These are phyloP conservation scores for Myoxocephalus aenaeus DNA, from an alignment of 2,797 vertebrate genomes.

Conservation along the genomic window DNA sequence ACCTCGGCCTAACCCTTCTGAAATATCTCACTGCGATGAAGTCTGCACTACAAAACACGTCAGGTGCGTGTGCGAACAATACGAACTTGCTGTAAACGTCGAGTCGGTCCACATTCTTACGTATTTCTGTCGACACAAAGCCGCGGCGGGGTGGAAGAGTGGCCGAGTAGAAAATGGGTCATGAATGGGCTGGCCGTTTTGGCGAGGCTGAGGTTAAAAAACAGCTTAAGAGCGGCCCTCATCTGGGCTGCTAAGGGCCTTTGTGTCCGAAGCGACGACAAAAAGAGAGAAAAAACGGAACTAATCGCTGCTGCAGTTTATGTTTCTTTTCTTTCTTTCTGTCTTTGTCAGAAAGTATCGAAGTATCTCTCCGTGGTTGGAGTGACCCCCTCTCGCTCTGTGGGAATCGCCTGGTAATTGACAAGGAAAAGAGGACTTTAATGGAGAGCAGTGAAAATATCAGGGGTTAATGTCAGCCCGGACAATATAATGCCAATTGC, in stretches of 20 bases:
- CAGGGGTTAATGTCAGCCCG: conserved; percentile 78
- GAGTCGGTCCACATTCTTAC: conserved; percentile 49
- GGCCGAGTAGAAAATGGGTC: conserved; percentile 45
- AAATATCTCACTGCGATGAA: conserved; percentile 52
- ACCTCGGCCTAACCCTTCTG: conserved; percentile 76
- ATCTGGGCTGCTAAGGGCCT: conserved; percentile 36
- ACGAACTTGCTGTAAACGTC: conserved; percentile 37
- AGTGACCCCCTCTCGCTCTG: conserved; percentile 67
- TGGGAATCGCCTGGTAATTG: conserved; percentile 75
- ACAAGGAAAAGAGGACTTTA: conserved; percentile 75
- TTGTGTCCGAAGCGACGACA: conserved; percentile 49
- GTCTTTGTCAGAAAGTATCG: conserved; percentile 56
- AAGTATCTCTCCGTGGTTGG: conserved; percentile 51
- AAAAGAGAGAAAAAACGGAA: conserved; percentile 67
- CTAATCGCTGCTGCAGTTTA: conserved; percentile 65
- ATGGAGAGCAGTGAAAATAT: conserved; percentile 82
- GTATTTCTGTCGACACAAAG: conserved; percentile 56
- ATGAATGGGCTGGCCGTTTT: conserved; percentile 61
- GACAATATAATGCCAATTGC: conserved; percentile 81
- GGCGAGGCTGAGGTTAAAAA: conserved; percentile 48
- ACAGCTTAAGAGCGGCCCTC: conserved; percentile 48
- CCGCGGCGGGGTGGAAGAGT: conserved; percentile 48
- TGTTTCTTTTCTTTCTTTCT: conserved; percentile 52
- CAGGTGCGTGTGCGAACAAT: conserved; percentile 37
- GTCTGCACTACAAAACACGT: conserved; percentile 41